Conservation (phyloP, 30 jellyfish, hydroid and myxozoan genomes). For the Hydra vulgaris region DNA sequence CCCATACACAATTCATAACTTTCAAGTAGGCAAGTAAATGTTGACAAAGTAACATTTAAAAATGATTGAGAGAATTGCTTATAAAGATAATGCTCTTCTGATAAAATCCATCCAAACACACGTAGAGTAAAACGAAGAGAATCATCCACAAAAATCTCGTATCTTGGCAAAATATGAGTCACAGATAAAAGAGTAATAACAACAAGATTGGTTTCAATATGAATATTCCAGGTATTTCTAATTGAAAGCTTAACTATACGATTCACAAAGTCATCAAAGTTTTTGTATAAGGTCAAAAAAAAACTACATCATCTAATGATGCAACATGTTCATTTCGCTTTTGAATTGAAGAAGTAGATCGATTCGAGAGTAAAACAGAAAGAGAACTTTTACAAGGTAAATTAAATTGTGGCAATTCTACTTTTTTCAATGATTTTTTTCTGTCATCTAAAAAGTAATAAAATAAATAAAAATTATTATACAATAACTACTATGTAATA, state of each 20-base stretch:
- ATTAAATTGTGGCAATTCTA: background rate
- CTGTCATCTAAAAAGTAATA: background rate
- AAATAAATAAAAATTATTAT: no score
- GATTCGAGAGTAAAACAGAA: background rate
- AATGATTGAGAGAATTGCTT: background rate
- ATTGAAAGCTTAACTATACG: background rate
- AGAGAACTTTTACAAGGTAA: background rate
- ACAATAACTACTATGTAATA: no score
- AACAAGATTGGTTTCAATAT: background rate
- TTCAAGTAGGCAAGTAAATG: background rate
- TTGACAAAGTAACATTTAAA: conserved; percentile 4
- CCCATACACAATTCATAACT: background rate
- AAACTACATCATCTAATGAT: background rate
- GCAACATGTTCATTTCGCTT: background rate
- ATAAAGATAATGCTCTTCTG: background rate
- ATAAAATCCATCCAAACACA: conserved; percentile 10
- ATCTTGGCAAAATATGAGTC: background rate
- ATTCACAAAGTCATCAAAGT: background rate
- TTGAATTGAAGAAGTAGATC: conserved; percentile 3
- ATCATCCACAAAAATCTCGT: background rate
- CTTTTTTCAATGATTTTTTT: background rate
- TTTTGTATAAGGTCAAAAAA: background rate
- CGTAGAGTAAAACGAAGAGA: background rate
- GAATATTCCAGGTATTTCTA: background rate
- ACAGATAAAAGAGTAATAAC: background rate